Base-by-base conservation (phyloP, 2,888 invertebrate genomes). In the Tineola bisselliella region DNA sequence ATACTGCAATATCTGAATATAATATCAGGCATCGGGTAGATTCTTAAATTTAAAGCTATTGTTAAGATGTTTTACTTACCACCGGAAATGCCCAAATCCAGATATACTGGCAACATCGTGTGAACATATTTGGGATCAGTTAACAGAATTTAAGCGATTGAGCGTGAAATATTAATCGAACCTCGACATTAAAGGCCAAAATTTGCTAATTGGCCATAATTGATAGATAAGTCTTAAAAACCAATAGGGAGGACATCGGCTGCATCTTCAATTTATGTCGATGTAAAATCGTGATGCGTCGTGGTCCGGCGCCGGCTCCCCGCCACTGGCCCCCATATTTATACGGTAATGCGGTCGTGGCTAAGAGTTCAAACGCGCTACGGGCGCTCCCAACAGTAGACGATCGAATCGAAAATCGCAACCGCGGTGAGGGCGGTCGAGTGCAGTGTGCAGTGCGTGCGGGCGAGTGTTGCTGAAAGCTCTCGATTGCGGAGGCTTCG, bases 321-420 rank as follows among this genome's bases (percentile, higher is more conserved):
- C 86, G 82, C 84, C 84, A 84, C 86, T 73, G 81, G 80, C 72
- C 79, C 76, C 83, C 83, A 84, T 86, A 87, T 84, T 87, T 87
- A 87, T 86, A 87, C 87, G 82, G 74, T 81, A 82, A 82, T 75
- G 84, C 84, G 75, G 81, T 74, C 81, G 74, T 75, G 71, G 81
- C 78, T 74, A 82, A 80, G 84, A 86, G 87, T 87, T 86, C 86
- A 87, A 86, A 86, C 84, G 87, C 80, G 79, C 77, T 82, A 76
- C 81, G 80, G 80, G 80, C 86, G 86, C 76, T 79, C 83, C 71
- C 76, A 75, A 84, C 84, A 82, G 84, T 82, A 84, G 84, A 84
- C 86, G 86, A 74, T 81, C 80, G 68, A 71, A 68, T 76, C 81
- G 80, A 80, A 81, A 79, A 80, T 80, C 82, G 81, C 80, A 80